These are phyloP conservation scores for Herminia tarsipennalis DNA, from an alignment of 2,888 invertebrate species.

Conservation along the genomic window DNA sequence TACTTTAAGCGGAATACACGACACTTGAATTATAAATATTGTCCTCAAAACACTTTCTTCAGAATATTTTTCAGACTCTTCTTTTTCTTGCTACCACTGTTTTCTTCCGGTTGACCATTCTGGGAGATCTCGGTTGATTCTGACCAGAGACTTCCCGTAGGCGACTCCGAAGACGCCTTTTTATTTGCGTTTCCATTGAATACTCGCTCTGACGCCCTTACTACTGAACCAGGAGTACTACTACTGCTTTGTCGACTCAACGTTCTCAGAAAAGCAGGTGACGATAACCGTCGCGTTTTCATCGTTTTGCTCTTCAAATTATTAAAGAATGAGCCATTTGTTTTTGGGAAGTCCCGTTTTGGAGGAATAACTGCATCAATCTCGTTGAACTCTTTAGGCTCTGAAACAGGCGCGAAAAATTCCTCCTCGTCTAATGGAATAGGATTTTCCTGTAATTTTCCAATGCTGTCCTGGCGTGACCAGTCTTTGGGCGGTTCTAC, in stretches of 20 bases:
- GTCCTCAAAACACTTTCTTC: constrained; percentile 90
- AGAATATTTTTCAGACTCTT: constrained; percentile 91
- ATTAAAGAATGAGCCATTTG: constrained; percentile 80
- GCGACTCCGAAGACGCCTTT: constrained; percentile 75
- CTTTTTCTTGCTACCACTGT: constrained; percentile 82
- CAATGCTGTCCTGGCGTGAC: constrained; percentile 67
- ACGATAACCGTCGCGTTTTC: constrained; percentile 84
- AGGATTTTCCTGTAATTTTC: constrained; percentile 76
- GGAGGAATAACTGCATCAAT: constrained; percentile 47
- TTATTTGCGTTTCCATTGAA: constrained; percentile 70
- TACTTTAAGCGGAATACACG: constrained; percentile 46
- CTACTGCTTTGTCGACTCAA: constrained; percentile 81
- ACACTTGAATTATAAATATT: constrained; percentile 44
- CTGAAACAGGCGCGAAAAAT: constrained; percentile 80
- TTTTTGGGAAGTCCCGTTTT: constrained; percentile 69
- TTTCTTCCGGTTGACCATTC: constrained; percentile 66
- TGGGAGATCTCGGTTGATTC: constrained; percentile 79
- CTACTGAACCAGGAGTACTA: constrained; percentile 73
- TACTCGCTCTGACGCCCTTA: constrained; percentile 65
- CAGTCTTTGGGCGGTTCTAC: constrained; percentile 66
- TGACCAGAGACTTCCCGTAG: constrained; percentile 79
- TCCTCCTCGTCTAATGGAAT: constrained; percentile 85
- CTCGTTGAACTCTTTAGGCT: constrained; percentile 72
- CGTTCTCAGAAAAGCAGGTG: constrained; percentile 86
- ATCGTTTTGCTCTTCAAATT: constrained; percentile 78